Percentiles rank a stretch among this genome's conserved stretches.
These are phyloP conservation scores for Protonemura montana DNA, from an alignment of 2,888 invertebrate species.

Conservation along the genomic window DNA sequence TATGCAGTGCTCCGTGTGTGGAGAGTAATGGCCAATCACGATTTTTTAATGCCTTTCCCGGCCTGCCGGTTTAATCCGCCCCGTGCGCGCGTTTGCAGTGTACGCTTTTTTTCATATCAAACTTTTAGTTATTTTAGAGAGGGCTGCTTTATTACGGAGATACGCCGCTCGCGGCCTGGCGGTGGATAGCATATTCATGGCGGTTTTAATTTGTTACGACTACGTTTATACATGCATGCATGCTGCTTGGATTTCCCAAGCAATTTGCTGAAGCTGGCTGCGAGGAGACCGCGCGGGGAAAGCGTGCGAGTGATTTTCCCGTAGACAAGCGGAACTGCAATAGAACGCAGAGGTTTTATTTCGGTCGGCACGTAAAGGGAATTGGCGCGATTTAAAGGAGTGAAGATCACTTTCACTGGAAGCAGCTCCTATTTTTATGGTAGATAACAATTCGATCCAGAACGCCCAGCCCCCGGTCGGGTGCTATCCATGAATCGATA, in stretches of 20 bases:
- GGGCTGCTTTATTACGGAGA: constrained; percentile 7
- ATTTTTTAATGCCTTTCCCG: neutral
- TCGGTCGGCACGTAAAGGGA: neutral
- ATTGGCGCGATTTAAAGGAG: neutral
- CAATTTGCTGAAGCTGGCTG: neutral
- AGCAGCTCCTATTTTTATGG: neutral
- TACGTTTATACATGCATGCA: neutral
- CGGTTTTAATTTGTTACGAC: neutral
- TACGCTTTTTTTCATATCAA: neutral
- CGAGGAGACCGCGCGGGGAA: neutral
- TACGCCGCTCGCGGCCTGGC: neutral
- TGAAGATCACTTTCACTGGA: neutral
- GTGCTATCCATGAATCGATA: no score
- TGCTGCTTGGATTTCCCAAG: neutral
- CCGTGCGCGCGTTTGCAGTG: neutral
- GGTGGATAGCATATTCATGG: neutral
- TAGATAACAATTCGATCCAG: neutral
- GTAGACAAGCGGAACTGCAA: no score
- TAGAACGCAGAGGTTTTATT: no score
- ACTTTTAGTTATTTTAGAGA: neutral
- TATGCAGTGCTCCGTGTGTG: neutral
- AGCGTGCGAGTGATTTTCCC: neutral
- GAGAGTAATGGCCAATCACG: constrained; percentile 7
- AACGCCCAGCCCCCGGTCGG: no score
- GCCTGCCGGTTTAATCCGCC: neutral